Percentiles rank a stretch among this genome's conserved stretches.
Evolutionary conservation across 2,888 invertebrate species (phyloP).

Genomic region (Agrochola lychnidis): DNA sequence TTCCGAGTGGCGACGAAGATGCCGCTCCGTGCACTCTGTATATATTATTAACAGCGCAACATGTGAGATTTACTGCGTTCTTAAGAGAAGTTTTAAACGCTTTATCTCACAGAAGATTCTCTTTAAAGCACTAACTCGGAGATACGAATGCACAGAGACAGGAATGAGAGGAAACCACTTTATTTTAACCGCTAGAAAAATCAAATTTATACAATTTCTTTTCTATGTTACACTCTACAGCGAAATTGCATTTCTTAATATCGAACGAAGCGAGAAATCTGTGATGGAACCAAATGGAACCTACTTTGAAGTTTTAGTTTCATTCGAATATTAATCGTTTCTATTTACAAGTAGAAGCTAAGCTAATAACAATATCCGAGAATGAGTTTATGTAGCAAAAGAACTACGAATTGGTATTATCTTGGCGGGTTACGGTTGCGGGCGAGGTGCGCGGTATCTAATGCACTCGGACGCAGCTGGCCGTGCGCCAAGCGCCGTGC

Average conservation of each 20-base stretch:
- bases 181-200: slow-evolving; percentile 43
- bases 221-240: slow-evolving; percentile 16
- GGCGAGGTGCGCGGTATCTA: slow-evolving; percentile 44
- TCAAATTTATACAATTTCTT: slow-evolving; percentile 30
- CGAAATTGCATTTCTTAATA: slow-evolving; percentile 42
- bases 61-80: slow-evolving; percentile 58
- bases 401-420: slow-evolving; percentile 54
- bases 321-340: slow-evolving; percentile 45
- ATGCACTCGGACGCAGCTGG: slow-evolving; percentile 55
- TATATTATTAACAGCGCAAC: slow-evolving; percentile 58
- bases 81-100: slow-evolving; percentile 52
- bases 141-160: slow-evolving; percentile 42
- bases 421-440: slow-evolving; percentile 28
- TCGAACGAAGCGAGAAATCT: slow-evolving; percentile 20
- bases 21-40: slow-evolving; percentile 29
- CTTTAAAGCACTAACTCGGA: slow-evolving; percentile 57
- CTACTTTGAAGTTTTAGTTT: slow-evolving; percentile 28
- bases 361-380: slow-evolving; percentile 38
- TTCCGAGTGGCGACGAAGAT: slow-evolving; percentile 23
- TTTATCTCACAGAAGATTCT: slow-evolving; percentile 49
- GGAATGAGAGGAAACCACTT: slow-evolving; percentile 47
- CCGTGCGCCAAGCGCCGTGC: slow-evolving; percentile 46
- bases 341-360: slow-evolving; percentile 34
- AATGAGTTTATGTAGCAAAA: slow-evolving; percentile 45
- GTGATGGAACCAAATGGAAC: slow-evolving; percentile 14